A percentile compares a stretch with the other conserved stretches of the same genome.
phyloP scores from a whole-genome alignment of 2,113 vertebrate species.

The Charadrius vociferus region DNA sequence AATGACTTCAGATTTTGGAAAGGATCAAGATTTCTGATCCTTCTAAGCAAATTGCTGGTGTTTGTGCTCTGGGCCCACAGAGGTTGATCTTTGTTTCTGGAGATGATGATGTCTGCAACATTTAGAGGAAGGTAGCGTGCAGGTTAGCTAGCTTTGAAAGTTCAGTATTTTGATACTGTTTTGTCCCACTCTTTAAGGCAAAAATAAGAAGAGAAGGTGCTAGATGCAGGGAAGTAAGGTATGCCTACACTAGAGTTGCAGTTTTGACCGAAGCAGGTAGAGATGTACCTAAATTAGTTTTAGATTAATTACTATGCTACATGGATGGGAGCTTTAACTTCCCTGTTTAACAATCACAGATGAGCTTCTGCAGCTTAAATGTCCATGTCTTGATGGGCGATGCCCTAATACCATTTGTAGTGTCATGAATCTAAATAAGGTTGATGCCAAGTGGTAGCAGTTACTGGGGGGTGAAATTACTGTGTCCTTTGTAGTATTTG shows the following conservation, averaged over 20 bases:
- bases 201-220: not conserved
- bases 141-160: not conserved
- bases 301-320: not conserved
- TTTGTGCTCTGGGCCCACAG: not conserved
- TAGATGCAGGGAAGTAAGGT: not conserved
- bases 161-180: not conserved
- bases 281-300: not conserved
- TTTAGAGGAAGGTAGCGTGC: not conserved
- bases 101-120: not conserved
- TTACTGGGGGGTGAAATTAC: not conserved
- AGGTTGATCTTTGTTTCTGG: not conserved
- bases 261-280: not conserved
- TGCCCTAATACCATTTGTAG: not conserved
- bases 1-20: not conserved
- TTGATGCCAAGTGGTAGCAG: not conserved
- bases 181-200: not conserved
- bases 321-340: not conserved
- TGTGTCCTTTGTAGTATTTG: not conserved
- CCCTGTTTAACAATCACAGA: not conserved
- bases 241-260: not conserved
- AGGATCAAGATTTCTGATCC: not conserved
- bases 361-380: not conserved
- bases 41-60: not conserved
- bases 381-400: rapidly evolving
- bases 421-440: not conserved